These are phyloP conservation scores for Sycobia sp. DNA, from an alignment of 1,140 invertebrate genomes.

Conservation along the genomic window DNA sequence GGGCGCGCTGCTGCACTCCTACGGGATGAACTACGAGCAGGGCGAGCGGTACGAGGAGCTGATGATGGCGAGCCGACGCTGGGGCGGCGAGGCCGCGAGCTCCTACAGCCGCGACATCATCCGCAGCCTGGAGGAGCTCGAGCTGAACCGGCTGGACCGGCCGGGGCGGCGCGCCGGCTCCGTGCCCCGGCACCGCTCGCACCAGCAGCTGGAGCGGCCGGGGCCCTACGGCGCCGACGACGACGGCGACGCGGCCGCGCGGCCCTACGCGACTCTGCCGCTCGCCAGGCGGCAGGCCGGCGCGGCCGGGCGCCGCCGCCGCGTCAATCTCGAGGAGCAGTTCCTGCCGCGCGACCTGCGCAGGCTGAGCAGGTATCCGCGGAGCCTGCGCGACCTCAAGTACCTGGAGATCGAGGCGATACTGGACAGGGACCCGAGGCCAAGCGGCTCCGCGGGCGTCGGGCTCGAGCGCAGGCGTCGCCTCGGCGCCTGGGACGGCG, in stretches of 20 bases:
- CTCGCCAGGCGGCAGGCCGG: neutral
- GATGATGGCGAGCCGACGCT: too few relatives aligned
- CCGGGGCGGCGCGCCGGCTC: too few relatives aligned
- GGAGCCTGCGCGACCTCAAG: slow-evolving; percentile 53
- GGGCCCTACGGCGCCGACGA: neutral
- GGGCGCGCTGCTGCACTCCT: neutral
- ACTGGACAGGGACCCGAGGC: slow-evolving; percentile 41
- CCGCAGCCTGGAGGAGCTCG: slow-evolving; percentile 29
- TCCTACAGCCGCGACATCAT: slow-evolving; percentile 23
- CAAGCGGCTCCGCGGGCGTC: slow-evolving; percentile 16
- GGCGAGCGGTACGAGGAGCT: slow-evolving; percentile 27
- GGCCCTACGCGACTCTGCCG: slow-evolving; percentile 28
- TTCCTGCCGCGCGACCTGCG: slow-evolving; percentile 39
- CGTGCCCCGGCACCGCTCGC: neutral
- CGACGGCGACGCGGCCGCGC: slow-evolving; percentile 17
- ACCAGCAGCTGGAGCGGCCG: slow-evolving; percentile 5
- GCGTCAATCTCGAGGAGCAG: slow-evolving; percentile 43
- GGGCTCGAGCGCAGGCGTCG: neutral
- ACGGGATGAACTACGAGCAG: slow-evolving; percentile 24
- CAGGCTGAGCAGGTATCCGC: slow-evolving; percentile 46
- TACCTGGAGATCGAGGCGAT: slow-evolving; percentile 52
- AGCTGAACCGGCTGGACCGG: slow-evolving; percentile 13
- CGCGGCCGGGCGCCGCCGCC: slow-evolving; percentile 29
- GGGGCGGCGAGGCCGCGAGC: neutral
- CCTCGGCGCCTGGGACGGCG: slow-evolving; percentile 33